Percentiles rank a stretch among this genome's conserved stretches.
Evolutionary conservation across 2,113 vertebrate genomes (phyloP).

Genomic region (Podarcis raffonei): DNA sequence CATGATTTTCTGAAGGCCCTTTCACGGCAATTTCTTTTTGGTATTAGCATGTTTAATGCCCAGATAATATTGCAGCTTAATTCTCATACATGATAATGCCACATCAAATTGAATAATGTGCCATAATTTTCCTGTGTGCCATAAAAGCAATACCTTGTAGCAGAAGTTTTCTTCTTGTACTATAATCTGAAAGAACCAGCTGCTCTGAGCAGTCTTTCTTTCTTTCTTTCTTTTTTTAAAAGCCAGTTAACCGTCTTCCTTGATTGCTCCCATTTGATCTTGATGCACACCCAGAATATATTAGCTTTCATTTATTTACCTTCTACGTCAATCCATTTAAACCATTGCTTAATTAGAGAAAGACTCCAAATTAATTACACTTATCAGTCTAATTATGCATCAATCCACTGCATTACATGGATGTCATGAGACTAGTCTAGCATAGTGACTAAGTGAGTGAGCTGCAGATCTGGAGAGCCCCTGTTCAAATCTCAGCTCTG

Average conservation of each 20-base stretch:
- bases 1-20: not conserved
- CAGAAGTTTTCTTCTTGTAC: conserved; percentile 1
- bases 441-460: not conserved
- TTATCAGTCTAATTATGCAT: conserved; percentile 26
- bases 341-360: conserved; percentile 4
- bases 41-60: not conserved
- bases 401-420: not conserved
- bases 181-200: not conserved
- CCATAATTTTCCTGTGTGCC: not conserved
- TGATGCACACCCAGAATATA: conserved; percentile 14
- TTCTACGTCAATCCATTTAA: not conserved
- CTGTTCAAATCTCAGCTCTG: not conserved
- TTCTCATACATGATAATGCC: conserved; percentile 13
- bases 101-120: conserved; percentile 15
- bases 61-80: conserved; percentile 1
- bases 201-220: not conserved
- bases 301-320: conserved; percentile 24
- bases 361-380: conserved; percentile 12
- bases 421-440: not conserved
- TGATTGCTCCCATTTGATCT: conserved; percentile 25
- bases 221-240: not conserved
- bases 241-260: not conserved
- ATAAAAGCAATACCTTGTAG: not conserved
- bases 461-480: not conserved
- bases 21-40: conserved; percentile 17